Evolutionary conservation across 2,797 vertebrate species (phyloP).

Genomic region (Scolopax bukidnonensis): DNA sequence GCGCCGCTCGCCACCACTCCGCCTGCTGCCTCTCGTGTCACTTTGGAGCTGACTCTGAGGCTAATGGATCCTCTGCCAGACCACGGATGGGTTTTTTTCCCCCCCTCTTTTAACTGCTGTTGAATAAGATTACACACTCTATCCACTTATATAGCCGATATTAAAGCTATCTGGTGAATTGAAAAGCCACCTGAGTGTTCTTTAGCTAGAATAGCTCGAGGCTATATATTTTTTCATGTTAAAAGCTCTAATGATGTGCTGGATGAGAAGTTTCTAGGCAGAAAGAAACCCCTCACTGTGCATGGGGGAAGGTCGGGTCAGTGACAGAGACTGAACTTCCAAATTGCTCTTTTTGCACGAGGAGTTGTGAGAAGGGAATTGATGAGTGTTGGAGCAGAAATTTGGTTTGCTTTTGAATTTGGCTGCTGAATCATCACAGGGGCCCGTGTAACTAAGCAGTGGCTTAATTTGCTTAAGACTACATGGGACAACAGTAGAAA

Average conservation of each 20-base stretch:
- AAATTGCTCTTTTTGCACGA: conserved; percentile 41
- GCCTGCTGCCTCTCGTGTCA: background rate
- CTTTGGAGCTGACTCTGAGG: conserved; percentile 13
- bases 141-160: conserved; percentile 13
- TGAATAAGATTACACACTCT: conserved; percentile 45
- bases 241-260: conserved; percentile 65
- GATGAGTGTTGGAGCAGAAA: background rate
- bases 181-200: conserved; percentile 62
- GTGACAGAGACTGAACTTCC: conserved; percentile 44
- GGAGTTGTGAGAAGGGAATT: conserved; percentile 42
- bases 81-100: background rate
- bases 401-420: conserved; percentile 25
- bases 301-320: conserved; percentile 46
- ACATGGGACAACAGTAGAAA: background rate
- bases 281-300: conserved; percentile 25
- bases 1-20: background rate
- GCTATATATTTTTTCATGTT: conserved; percentile 57
- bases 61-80: conserved; percentile 3
- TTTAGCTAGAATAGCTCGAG: conserved; percentile 40
- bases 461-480: background rate
- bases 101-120: conserved; percentile 36
- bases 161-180: conserved; percentile 52
- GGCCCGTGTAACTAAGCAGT: background rate
- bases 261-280: conserved; percentile 52
- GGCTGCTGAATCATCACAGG: background rate